Evolutionary conservation across 2,888 invertebrate genomes (phyloP).

Genomic region (Torymus aiolomorphi): DNA sequence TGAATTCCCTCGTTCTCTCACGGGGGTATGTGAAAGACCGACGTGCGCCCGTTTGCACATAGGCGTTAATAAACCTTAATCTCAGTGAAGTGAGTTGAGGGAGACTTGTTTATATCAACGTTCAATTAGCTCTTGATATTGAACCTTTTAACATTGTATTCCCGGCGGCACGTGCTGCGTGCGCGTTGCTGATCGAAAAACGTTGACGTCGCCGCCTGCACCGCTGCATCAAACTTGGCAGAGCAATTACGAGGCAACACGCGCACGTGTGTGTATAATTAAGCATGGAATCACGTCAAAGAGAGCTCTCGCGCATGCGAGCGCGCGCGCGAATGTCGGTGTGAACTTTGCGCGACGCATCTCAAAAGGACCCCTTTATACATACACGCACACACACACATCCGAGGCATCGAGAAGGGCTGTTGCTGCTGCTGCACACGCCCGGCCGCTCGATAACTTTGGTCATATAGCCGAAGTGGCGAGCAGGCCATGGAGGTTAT

Average conservation of each 20-base stretch:
- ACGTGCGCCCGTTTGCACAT: too few species aligned
- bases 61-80: conserved; percentile 28
- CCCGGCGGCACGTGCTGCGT: too few species aligned
- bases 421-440: too few species aligned
- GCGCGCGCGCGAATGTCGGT: background rate
- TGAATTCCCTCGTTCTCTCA: too few species aligned
- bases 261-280: conserved; percentile 24
- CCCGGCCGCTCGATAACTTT: too few species aligned
- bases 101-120: conserved; percentile 17
- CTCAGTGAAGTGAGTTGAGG: background rate
- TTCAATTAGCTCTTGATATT: conserved; percentile 29
- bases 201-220: background rate
- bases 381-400: too few species aligned
- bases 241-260: conserved; percentile 30
- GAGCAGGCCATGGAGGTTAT: too few species aligned
- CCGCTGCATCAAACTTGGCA: conserved; percentile 27
- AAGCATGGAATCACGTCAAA: conserved; percentile 19
- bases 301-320: background rate
- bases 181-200: conserved; percentile 3
- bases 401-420: too few species aligned
- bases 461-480: too few species aligned
- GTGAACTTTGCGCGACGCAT: background rate
- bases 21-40: too few species aligned
- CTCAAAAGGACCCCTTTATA: background rate
- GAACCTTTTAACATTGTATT: background rate